Base-by-base conservation (phyloP, 92 coral and sea anemone genomes). In the Epizoanthus rinbou region DNA sequence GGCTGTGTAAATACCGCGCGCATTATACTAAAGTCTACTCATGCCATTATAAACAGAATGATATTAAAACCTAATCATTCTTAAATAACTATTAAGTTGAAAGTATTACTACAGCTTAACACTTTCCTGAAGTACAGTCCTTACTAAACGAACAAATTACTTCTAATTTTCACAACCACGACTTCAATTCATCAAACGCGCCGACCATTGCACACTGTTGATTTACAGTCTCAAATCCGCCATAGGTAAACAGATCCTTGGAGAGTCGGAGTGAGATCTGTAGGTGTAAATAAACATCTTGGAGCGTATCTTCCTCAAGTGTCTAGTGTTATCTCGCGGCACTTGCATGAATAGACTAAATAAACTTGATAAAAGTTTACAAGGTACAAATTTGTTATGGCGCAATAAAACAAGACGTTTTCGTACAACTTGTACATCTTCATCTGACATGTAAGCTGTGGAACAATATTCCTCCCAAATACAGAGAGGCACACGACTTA, bases 41-140 rank as follows among this genome's bases (percentile, higher is more conserved):
- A 43, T 43, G 1, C 50, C 50, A 43, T 15, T 13, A 28, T 65
- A 70, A 23, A 16, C 6, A 28, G 71, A 43, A 41, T 43, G 54
- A 70, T 53, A 70, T 70, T 41, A 70, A 70, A 70, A 70, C 28
- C 25, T 41, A 70, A 70, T 70, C 75, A 70, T 37, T 70, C 56
- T 70, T 70, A 54, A 70, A 70, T 39, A 35, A 43, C 75, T 37
- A 33, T 18, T 18, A 43, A 43, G 24, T 70, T 70, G n/a, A 70
- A 41, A n/a, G 57, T 54, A 37, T 70, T 70, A 37, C 75, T 28
- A 35, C 39, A 41, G 56, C 18, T 37, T 37, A 70, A 21, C 75
- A 70, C 75, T 70, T 70, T 54, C 28, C 53, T 70, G n/a, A 70
- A 70, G 75, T 37, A 28, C 31, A 41, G 18, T 24, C 22, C 75